These are phyloP conservation scores for Dreissena rostriformis DNA, from an alignment of 1,140 invertebrate genomes.

Conservation along the genomic window DNA sequence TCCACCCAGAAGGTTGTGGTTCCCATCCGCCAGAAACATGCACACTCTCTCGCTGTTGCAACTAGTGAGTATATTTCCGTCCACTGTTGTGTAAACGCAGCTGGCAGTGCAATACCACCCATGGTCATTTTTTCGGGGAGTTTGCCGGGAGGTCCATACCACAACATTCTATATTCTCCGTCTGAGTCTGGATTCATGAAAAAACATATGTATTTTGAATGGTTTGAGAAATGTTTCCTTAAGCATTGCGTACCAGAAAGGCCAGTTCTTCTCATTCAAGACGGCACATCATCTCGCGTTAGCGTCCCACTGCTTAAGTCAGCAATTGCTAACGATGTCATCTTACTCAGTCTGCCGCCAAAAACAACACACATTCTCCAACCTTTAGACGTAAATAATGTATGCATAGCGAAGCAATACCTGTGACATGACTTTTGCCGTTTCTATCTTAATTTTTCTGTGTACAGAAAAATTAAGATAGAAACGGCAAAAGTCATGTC, in stretches of 20 bases:
- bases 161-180: constrained; percentile 15
- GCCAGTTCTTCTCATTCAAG: constrained; percentile 13
- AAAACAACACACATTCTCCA: constrained; percentile 5
- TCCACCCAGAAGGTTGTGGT: not conserved
- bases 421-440: too few species aligned
- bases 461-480: not conserved
- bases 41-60: not conserved
- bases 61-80: constrained; percentile 26
- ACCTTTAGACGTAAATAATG: not conserved
- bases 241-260: not conserved
- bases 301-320: not conserved
- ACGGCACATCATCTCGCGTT: not conserved
- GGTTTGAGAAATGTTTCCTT: constrained; percentile 19
- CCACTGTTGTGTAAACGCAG: constrained; percentile 25
- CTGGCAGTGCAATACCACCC: not conserved
- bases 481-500: not conserved
- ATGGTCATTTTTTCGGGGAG: constrained; percentile 36
- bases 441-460: too few species aligned
- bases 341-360: constrained; percentile 1
- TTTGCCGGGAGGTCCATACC: not conserved
- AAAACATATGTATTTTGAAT: constrained; percentile 9
- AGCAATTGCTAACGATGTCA: constrained; percentile 15
- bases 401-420: too few species aligned
- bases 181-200: constrained; percentile 32
- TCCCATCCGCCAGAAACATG: not conserved